Evolutionary conservation across 2,888 invertebrate species (phyloP).

Genomic region (Philopedon plagiatum): DNA sequence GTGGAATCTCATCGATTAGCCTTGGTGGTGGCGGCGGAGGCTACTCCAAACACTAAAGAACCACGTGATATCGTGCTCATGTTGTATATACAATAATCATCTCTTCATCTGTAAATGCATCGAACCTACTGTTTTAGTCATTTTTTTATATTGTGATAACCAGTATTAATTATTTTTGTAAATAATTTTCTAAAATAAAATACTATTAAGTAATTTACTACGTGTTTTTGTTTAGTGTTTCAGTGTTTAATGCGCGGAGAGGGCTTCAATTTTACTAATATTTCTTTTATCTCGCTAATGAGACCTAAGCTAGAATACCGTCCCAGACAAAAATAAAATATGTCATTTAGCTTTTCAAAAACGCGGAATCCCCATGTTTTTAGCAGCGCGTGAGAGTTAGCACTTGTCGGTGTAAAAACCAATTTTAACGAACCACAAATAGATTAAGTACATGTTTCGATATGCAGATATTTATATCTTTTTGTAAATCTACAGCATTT

Average conservation of each 20-base stretch:
- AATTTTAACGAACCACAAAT: too few relatives aligned
- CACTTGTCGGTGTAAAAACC: too few relatives aligned
- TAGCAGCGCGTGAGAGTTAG: too few relatives aligned
- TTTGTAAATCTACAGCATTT: background rate
- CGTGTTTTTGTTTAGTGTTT: background rate
- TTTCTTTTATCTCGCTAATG: too few relatives aligned
- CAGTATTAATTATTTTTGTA: slow-evolving; percentile 51
- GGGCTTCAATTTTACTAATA: too few relatives aligned
- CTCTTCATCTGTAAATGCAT: slow-evolving; percentile 31
- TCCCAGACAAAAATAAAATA: too few relatives aligned
- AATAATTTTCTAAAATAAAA: slow-evolving; percentile 32
- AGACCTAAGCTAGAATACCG: too few relatives aligned
- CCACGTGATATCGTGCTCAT: slow-evolving; percentile 15
- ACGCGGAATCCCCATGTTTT: too few relatives aligned
- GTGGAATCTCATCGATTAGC: slow-evolving; percentile 17
- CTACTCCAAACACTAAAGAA: slow-evolving; percentile 37
- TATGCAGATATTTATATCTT: too few relatives aligned
- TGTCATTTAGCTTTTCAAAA: too few relatives aligned
- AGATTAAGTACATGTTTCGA: too few relatives aligned
- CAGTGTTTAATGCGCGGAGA: too few relatives aligned
- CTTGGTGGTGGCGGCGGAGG: slow-evolving; percentile 45
- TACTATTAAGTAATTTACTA: slow-evolving; percentile 19
- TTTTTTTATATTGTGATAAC: slow-evolving; percentile 45
- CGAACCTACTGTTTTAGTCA: slow-evolving; percentile 25
- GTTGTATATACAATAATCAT: slow-evolving; percentile 37